Conservation (phyloP, 2,113 vertebrate genomes). For the Cepphus grylle region DNA sequence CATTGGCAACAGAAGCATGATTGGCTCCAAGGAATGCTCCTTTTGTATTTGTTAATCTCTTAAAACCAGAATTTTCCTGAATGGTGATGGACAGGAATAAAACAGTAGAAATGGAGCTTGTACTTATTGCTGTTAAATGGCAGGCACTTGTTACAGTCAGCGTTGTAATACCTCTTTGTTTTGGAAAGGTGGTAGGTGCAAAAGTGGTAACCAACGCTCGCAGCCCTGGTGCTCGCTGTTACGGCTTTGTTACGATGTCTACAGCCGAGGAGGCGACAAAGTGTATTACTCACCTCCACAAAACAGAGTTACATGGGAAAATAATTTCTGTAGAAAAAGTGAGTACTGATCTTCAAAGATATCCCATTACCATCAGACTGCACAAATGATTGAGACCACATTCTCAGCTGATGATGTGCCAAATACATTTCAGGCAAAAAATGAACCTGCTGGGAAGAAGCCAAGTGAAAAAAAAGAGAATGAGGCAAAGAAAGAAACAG, state of each 20-base stretch:
- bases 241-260: conserved; percentile 97
- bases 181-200: conserved; percentile 88
- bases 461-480: conserved; percentile 82
- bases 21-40: background rate
- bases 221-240: conserved; percentile 94
- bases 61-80: background rate
- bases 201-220: conserved; percentile 97
- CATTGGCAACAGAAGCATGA: background rate
- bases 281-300: conserved; percentile 91
- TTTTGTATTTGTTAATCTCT: background rate
- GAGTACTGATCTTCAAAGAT: conserved; percentile 4
- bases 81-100: background rate
- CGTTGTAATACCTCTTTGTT: background rate
- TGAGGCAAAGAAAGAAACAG: conserved; percentile 80
- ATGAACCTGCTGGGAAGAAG: conserved; percentile 92
- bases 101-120: background rate
- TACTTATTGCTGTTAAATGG: background rate
- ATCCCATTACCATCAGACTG: rapidly evolving
- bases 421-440: conserved; percentile 85
- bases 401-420: background rate
- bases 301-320: conserved; percentile 92
- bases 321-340: conserved; percentile 98
- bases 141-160: background rate
- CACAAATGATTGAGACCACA: background rate
- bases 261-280: conserved; percentile 90